These are phyloP conservation scores for Scyliorhinus canicula DNA, from an alignment of 2,797 vertebrate genomes.

Conservation along the genomic window DNA sequence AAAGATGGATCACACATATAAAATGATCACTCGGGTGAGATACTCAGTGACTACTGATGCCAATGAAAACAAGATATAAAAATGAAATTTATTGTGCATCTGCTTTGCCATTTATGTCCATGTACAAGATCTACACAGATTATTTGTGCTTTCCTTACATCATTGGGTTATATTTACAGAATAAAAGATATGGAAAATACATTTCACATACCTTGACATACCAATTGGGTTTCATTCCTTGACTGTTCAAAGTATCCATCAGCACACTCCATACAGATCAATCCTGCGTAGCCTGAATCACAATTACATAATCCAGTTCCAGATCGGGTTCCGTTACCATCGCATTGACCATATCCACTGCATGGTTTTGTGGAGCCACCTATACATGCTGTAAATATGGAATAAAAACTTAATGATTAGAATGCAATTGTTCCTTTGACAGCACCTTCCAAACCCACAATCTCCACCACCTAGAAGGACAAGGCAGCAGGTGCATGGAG, in stretches of 20 bases:
- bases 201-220: constrained; percentile 65
- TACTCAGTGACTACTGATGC: background rate
- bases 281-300: constrained; percentile 77
- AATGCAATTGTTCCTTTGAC: background rate
- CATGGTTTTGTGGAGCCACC: constrained; percentile 59
- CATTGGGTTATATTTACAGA: background rate
- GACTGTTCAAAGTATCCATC: constrained; percentile 83
- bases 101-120: background rate
- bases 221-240: constrained; percentile 72
- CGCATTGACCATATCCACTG: constrained; percentile 64
- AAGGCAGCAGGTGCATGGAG: too few relatives aligned
- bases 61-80: background rate
- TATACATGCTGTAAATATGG: constrained; percentile 54
- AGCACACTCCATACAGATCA: constrained; percentile 78
- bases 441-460: too few relatives aligned
- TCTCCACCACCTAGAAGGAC: too few relatives aligned
- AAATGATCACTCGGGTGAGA: background rate
- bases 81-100: background rate
- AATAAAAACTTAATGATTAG: background rate
- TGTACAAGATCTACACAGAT: background rate
- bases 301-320: constrained; percentile 87
- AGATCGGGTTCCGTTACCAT: constrained; percentile 80
- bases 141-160: background rate
- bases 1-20: background rate
- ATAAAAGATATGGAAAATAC: background rate